A percentile compares a stretch with the other conserved stretches of the same genome.
phyloP scores from a whole-genome alignment of 1,140 invertebrate genomes.

The Gryllus bimaculatus region DNA sequence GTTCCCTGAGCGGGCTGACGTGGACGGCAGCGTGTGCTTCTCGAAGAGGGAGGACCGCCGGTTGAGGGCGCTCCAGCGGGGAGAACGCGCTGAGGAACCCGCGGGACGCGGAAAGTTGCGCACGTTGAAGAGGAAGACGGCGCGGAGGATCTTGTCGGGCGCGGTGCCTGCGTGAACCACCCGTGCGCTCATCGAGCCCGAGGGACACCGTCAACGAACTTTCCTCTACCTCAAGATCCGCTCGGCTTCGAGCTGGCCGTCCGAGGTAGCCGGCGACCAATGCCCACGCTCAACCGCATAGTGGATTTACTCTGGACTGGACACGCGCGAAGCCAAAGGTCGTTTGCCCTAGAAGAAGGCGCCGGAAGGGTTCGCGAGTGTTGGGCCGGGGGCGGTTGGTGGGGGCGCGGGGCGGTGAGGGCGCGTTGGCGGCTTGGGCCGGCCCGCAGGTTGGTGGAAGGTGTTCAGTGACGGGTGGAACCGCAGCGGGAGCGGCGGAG shows the following conservation, averaged over 20 bases:
- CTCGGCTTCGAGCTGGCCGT: slow-evolving; percentile 14
- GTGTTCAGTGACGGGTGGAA: slow-evolving; percentile 69
- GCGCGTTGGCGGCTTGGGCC: not conserved
- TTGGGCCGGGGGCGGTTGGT: too few species aligned
- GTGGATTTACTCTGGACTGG: slow-evolving; percentile 57
- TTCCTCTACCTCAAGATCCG: slow-evolving; percentile 53
- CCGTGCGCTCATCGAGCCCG: slow-evolving; percentile 69
- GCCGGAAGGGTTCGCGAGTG: slow-evolving; percentile 21
- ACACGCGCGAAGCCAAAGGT: slow-evolving; percentile 48
- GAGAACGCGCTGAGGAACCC: slow-evolving; percentile 48
- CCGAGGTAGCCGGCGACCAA: too few species aligned
- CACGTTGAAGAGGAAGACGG: slow-evolving; percentile 25
- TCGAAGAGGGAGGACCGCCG: slow-evolving; percentile 45
- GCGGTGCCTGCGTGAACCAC: slow-evolving; percentile 51
- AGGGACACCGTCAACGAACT: slow-evolving; percentile 54
- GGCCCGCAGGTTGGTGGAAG: slow-evolving; percentile 45
- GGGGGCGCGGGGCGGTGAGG: too few species aligned
- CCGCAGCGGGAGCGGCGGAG: slow-evolving; percentile 25
- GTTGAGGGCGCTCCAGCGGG: slow-evolving; percentile 57
- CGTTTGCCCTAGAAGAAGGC: slow-evolving; percentile 49
- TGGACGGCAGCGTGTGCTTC: slow-evolving; percentile 22
- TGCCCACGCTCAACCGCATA: slow-evolving; percentile 55
- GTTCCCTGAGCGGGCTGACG: slow-evolving; percentile 39
- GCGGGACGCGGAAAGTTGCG: too few species aligned
- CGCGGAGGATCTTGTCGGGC: slow-evolving; percentile 19